Base-by-base conservation (phyloP, 2,888 invertebrate genomes). In the Philopedon plagiatum region DNA sequence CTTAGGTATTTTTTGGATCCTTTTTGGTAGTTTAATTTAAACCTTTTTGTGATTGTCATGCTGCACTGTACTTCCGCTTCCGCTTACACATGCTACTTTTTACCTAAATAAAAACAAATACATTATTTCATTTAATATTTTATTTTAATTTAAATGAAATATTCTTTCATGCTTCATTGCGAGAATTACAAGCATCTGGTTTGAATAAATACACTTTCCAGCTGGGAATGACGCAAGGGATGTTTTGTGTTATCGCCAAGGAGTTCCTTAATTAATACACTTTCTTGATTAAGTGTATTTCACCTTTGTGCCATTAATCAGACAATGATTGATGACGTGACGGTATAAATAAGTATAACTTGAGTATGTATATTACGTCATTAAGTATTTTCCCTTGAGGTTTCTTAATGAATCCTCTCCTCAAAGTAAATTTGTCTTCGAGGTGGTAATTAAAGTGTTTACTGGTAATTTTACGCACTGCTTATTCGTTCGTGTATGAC, bases 311-410 rank as follows among this genome's bases (percentile, higher is more conserved):
- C 41, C 58, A 54, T 54, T 54, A 58, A 26, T 9, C 4, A 41
- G 58, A 58, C 58, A 58, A 23, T 58, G 58, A 58, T 58, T 58
- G 19, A 58, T 41, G 58, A 41, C 26, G 39, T 41, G 26, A 13
- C 9, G 41, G 23, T 26, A 26, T 41, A 41, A 58, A 23, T 41
- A 58, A 58, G 13, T 58, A 58, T 26, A 29, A 54, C n/a, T 54
- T 54, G 29, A 54, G 29, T 54, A 54, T 54, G 51, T 32, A 54
- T n/a, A 54, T 29, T 32, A 46, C 46, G 23, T 46, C n/a, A 23
- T 23, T 46, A 46, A 11, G n/a, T 19, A 5, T 46, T 23, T 46
- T 23, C 46, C n/a, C 46, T 46, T 23, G 46, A 46, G 46, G 21
- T 23, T 46, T 46, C 46, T 46, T 46, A 46, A 46, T 46, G 46